Base-by-base conservation (phyloP, 2,113 vertebrate genomes). In the Pipra filicauda region DNA sequence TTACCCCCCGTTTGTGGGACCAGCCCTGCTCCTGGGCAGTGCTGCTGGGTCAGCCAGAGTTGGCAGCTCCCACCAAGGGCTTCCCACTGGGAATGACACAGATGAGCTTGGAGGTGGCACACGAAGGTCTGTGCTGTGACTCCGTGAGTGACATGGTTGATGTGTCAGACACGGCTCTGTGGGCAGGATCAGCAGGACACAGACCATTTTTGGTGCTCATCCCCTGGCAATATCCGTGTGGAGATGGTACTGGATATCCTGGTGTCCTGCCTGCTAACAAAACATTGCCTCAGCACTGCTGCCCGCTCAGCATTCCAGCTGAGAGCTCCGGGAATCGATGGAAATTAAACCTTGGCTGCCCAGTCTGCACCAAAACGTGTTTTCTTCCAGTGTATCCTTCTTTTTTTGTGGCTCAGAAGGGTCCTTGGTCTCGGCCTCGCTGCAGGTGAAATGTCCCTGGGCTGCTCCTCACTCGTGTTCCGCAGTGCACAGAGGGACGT, bases 211-310 rank as follows among this genome's bases (percentile, higher is more conserved):
- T 49, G 49, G 49, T 26, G 49, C 49, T 26, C 49, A 8, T 26
- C 49, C 1, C 1, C 54, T 39, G 75, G 3, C 41, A 1, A 7
- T 21, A 46, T 12, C 90, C 5, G 0, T n/a, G 59, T 21, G 5
- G 3, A 71, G 69, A 7, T 81, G 77, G 33, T 27, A 6, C 26
- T 41, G 46, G 71, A 7, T 62, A 4, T 44, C 83, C 77, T 15
- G 18, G 22, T 37, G 30, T 62, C 67, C 49, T 81, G 67, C 69
- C 65, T 66, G 72, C 58, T 85, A 8, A 30, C 74, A 22, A 1
- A 78, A 48, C 72, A 28, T 62, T 8, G 62, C 82, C 18, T 74
- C 79, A 73, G 88, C 4, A 0, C 57, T 6, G 4, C 85, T 83
- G 79, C 74, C 0, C 2, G 44, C 57, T 79, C 85, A 89, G 88